Evolutionary conservation across 2,113 vertebrate genomes (phyloP).

Genomic region (Clarias gariepinus): DNA sequence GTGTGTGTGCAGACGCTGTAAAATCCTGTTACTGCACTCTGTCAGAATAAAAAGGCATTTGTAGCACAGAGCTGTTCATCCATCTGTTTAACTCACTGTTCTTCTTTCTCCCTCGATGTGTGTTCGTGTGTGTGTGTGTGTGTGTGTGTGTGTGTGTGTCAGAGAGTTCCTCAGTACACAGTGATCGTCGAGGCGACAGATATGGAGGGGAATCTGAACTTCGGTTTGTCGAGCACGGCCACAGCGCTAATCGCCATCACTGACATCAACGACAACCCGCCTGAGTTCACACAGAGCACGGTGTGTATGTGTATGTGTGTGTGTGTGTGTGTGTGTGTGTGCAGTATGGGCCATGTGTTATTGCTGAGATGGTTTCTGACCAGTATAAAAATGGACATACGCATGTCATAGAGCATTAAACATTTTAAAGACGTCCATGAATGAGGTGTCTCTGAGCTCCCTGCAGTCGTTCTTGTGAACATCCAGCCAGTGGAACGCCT

Average conservation of each 20-base stretch:
- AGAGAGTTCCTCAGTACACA: slow-evolving; percentile 96
- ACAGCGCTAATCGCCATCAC: slow-evolving; percentile 90
- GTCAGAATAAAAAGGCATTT: slow-evolving; percentile 7
- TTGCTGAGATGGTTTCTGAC: not conserved
- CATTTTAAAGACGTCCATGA: too few species aligned
- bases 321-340: slow-evolving; percentile 13
- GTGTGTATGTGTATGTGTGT: slow-evolving; percentile 72
- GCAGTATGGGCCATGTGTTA: not conserved
- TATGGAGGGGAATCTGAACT: slow-evolving; percentile 96
- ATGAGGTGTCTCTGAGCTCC: too few species aligned
- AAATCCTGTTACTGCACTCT: slow-evolving; percentile 24
- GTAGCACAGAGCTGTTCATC: slow-evolving; percentile 22
- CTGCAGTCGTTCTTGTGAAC: too few species aligned
- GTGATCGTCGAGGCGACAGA: slow-evolving; percentile 94
- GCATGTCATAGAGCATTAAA: not conserved
- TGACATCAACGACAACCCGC: slow-evolving; percentile 95
- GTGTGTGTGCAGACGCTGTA: slow-evolving; percentile 12
- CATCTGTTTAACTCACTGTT: slow-evolving; percentile 22
- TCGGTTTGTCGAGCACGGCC: slow-evolving; percentile 93
- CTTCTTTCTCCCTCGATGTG: not conserved
- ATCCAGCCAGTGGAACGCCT: too few species aligned
- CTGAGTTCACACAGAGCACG: slow-evolving; percentile 86
- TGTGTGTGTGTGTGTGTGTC: slow-evolving; percentile 44
- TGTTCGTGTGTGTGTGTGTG: slow-evolving; percentile 38
- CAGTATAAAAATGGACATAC: not conserved